phyloP scores from a whole-genome alignment of 2,113 vertebrate genomes.

The Semnornis frantzii region DNA sequence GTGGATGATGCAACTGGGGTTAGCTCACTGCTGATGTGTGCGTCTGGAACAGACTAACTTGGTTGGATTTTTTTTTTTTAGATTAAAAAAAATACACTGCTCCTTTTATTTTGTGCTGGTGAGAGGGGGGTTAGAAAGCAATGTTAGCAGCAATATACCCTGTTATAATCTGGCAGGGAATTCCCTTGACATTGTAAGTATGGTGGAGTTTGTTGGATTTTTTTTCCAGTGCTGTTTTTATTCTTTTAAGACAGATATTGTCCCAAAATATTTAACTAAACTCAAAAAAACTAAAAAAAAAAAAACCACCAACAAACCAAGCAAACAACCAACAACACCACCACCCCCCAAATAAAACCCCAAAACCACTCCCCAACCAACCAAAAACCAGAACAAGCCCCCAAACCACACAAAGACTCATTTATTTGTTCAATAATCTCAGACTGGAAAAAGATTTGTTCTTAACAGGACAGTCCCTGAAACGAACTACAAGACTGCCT shows the following conservation, averaged over 20 bases:
- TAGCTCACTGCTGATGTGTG: slow-evolving; percentile 70
- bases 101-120: slow-evolving; percentile 33
- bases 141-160: background rate
- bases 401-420: background rate
- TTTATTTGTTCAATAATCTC: background rate
- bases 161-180: background rate
- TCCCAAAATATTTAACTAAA: background rate
- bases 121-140: background rate
- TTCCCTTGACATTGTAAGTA: background rate
- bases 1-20: slow-evolving; percentile 67
- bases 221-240: background rate
- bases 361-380: background rate
- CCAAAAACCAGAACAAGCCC: background rate
- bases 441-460: background rate
- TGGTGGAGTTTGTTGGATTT: background rate
- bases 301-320: background rate
- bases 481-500: background rate
- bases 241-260: background rate
- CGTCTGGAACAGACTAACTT: slow-evolving; percentile 37
- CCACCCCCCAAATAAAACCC: background rate
- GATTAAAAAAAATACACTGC: slow-evolving; percentile 16
- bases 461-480: background rate
- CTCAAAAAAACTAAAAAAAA: background rate
- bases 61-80: background rate
- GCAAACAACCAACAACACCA: background rate